Evolutionary conservation across 35 echinoderm and acorn worm genomes (phyloP).

Genomic region (Heliocidaris tuberculata): DNA sequence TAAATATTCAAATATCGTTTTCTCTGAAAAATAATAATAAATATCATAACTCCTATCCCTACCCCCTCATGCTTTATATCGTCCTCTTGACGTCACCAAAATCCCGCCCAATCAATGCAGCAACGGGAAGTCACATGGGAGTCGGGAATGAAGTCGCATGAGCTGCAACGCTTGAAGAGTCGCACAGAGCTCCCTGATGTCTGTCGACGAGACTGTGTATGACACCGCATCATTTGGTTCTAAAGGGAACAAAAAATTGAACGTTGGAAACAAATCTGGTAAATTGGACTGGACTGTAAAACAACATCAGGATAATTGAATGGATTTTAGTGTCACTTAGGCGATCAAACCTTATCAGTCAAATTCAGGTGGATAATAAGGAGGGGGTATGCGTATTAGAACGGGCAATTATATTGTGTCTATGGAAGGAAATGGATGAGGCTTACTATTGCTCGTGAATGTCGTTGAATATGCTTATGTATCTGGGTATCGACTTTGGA

Average conservation of each 20-base stretch:
- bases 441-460: too few relatives aligned
- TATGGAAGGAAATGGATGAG: too few relatives aligned
- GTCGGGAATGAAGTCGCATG: slow-evolving; percentile 8
- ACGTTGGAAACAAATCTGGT: not conserved
- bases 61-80: not conserved
- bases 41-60: not conserved
- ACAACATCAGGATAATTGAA: not conserved
- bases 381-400: too few relatives aligned
- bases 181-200: not conserved
- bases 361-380: too few relatives aligned
- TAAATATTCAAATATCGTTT: too few relatives aligned
- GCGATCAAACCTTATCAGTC: not conserved
- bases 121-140: not conserved
- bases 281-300: not conserved
- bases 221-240: not conserved
- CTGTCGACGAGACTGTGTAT: slow-evolving; percentile 2
- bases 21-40: not conserved
- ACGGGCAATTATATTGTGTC: too few relatives aligned
- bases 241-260: not conserved
- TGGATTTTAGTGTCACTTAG: not conserved
- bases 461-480: too few relatives aligned
- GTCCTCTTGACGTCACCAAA: not conserved
- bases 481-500: too few relatives aligned
- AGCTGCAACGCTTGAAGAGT: not conserved
- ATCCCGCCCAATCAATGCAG: slow-evolving; percentile 25